A percentile compares a stretch with the other conserved stretches of the same genome.
These are phyloP conservation scores for Colletes gigas DNA, from an alignment of 1,140 invertebrate species.

Conservation along the genomic window DNA sequence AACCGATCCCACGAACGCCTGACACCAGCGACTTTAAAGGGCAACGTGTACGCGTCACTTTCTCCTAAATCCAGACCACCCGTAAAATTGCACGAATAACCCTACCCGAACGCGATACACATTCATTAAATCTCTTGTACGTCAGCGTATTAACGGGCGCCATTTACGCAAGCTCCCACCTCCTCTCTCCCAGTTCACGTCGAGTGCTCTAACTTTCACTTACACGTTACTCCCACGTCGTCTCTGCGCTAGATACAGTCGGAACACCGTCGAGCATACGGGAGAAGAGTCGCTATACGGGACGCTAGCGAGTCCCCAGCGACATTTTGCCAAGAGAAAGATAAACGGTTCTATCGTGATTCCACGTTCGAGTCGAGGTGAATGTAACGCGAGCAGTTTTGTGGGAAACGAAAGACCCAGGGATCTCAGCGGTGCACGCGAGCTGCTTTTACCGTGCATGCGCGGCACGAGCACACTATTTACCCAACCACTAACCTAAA, in stretches of 20 bases:
- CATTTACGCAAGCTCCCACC: slow-evolving; percentile 23
- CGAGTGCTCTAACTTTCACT: slow-evolving; percentile 60
- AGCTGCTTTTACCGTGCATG: neutral
- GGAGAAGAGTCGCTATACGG: slow-evolving; percentile 40
- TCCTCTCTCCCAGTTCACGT: too few relatives aligned
- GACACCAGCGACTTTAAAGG: neutral
- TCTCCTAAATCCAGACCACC: neutral
- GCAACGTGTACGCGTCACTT: neutral
- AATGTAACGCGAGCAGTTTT: slow-evolving; percentile 30
- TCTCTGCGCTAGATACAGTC: slow-evolving; percentile 59
- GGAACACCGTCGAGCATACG: slow-evolving; percentile 8
- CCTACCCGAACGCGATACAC: neutral
- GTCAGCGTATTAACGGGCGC: slow-evolving; percentile 23
- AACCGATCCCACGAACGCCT: neutral
- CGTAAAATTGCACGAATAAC: neutral
- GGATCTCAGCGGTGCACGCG: slow-evolving; percentile 9
- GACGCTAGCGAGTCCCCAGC: neutral
- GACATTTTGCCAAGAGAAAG: slow-evolving; percentile 29
- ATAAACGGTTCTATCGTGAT: slow-evolving; percentile 51
- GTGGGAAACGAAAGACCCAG: slow-evolving; percentile 47
- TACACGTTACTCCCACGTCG: slow-evolving; percentile 64
- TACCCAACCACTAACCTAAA: too few relatives aligned
- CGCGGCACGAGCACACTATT: neutral
- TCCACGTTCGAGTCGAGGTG: slow-evolving; percentile 14
- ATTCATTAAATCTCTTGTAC: slow-evolving; percentile 19